Percentiles rank a stretch among this genome's conserved stretches.
phyloP scores from a whole-genome alignment of 1,140 invertebrate species.

The Zeugodacus cucurbitae region DNA sequence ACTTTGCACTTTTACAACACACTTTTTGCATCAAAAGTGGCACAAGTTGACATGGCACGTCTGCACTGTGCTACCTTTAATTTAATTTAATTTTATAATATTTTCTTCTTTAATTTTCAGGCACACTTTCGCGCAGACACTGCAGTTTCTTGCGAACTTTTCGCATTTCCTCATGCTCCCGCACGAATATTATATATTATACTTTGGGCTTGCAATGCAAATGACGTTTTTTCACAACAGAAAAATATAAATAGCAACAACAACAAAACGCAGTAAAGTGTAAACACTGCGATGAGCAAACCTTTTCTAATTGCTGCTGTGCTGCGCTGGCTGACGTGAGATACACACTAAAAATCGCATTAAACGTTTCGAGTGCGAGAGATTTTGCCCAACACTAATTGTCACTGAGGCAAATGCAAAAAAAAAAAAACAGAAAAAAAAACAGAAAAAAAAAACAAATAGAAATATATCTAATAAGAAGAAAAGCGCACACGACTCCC shows the following conservation, averaged over 20 bases:
- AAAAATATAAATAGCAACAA: not conserved
- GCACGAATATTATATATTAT: not conserved
- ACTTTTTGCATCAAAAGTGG: not conserved
- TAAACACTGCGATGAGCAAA: constrained; percentile 7
- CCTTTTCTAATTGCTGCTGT: not conserved
- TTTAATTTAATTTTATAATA: not conserved
- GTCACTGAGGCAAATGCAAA: not conserved
- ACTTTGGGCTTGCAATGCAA: not conserved
- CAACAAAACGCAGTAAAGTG: not conserved
- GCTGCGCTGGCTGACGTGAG: not conserved
- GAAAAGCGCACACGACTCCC: not conserved
- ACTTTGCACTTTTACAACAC: constrained; percentile 3
- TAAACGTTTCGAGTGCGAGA: not conserved
- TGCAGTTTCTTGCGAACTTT: not conserved
- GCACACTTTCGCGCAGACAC: not conserved
- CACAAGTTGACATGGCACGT: not conserved
- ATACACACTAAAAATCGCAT: constrained; percentile 10
- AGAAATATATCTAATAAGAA: not conserved
- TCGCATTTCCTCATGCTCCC: not conserved
- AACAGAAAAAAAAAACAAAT: not conserved
- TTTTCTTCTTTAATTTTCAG: not conserved
- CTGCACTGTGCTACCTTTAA: not conserved
- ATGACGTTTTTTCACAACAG: not conserved
- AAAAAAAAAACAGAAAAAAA: not conserved
- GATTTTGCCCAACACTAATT: not conserved